Evolutionary conservation across 2,797 vertebrate species (phyloP).

Genomic region (Pitangus sulphuratus): DNA sequence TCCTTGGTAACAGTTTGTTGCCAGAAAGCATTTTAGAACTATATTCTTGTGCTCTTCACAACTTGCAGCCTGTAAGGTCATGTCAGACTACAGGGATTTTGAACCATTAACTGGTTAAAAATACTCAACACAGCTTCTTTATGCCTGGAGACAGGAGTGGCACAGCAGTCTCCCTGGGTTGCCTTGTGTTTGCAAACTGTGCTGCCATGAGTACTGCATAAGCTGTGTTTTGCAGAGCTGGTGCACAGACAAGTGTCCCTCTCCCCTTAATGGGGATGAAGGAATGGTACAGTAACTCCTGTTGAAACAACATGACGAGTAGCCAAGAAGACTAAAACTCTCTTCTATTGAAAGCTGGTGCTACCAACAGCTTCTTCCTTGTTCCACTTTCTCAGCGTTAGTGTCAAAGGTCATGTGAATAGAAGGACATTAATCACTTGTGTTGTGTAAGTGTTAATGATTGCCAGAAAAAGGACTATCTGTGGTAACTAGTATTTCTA

Average conservation of each 20-base stretch:
- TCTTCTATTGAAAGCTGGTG: neutral
- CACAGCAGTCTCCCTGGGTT: neutral
- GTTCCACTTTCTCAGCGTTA: neutral
- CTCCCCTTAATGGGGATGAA: neutral
- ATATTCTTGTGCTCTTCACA: neutral
- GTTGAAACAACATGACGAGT: neutral
- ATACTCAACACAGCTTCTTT: neutral
- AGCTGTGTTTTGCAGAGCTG: neutral
- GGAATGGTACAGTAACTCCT: neutral
- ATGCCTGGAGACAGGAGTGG: neutral
- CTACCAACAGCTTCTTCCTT: neutral
- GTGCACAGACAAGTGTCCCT: neutral
- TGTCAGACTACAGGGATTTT: neutral
- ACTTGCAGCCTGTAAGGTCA: neutral
- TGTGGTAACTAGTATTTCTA: neutral
- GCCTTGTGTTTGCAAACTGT: neutral
- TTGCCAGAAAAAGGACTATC: neutral
- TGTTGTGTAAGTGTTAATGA: neutral
- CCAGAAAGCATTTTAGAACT: neutral
- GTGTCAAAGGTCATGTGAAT: neutral
- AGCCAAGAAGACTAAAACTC: neutral
- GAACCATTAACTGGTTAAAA: neutral
- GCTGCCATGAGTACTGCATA: neutral
- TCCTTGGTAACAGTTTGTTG: neutral
- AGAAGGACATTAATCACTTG: neutral